A percentile compares a stretch with the other conserved stretches of the same genome.
Evolutionary conservation across 2,797 vertebrate genomes (phyloP).

Genomic region (Aplochiton taeniatus): DNA sequence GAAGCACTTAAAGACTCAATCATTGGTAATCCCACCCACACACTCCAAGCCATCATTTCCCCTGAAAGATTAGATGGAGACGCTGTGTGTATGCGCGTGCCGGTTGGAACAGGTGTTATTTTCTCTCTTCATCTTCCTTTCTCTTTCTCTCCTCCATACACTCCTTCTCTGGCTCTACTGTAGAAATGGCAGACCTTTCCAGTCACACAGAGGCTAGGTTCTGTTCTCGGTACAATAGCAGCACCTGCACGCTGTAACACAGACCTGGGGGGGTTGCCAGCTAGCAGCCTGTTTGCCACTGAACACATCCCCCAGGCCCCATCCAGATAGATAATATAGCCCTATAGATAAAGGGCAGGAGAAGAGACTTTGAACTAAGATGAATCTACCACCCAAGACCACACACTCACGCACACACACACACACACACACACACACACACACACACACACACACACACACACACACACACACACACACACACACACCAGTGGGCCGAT

Average conservation of each 20-base stretch:
- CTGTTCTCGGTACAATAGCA: not conserved
- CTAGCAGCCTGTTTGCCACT: too few species aligned
- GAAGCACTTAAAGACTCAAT: constrained; percentile 27
- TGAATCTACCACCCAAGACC: too few species aligned
- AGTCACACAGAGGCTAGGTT: not conserved
- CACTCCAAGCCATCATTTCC: constrained; percentile 32
- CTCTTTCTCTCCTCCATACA: not conserved
- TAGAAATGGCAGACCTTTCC: not conserved
- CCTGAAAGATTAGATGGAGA: constrained; percentile 30
- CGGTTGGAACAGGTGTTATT: constrained; percentile 27
- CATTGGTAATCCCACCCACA: constrained; percentile 41
- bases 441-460: not conserved
- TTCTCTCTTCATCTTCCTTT: constrained; percentile 8
- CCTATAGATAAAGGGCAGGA: too few species aligned
- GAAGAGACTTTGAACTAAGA: too few species aligned
- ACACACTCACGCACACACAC: not conserved
- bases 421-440: not conserved
- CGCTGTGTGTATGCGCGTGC: not conserved
- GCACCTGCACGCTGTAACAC: not conserved
- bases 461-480: constrained; percentile 2
- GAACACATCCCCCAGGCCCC: too few species aligned
- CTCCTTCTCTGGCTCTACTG: too few species aligned
- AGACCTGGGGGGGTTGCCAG: too few species aligned
- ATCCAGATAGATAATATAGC: too few species aligned
- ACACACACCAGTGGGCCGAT: not conserved